These are phyloP conservation scores for Camelus dromedarius DNA, from an alignment of 2,113 vertebrate species.

Conservation along the genomic window DNA sequence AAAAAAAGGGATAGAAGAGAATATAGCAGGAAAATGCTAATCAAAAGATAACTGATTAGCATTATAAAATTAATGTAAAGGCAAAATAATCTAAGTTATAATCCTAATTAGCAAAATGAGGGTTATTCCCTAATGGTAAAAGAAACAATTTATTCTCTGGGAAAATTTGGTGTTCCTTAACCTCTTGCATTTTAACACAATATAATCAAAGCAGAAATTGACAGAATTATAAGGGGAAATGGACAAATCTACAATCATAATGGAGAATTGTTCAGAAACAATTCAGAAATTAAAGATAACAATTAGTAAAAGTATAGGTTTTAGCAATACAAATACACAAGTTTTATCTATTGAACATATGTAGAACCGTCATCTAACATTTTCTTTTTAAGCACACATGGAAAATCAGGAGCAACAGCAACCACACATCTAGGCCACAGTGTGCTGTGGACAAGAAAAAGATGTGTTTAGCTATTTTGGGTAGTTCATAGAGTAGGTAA, in stretches of 20 bases:
- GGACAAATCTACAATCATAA: background rate
- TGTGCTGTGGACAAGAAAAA: background rate
- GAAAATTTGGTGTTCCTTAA: background rate
- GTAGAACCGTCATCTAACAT: background rate
- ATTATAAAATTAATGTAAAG: background rate
- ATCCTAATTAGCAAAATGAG: background rate
- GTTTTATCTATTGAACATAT: background rate
- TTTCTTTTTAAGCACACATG: background rate
- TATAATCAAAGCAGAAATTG: background rate
- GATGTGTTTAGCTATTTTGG: background rate
- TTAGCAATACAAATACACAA: background rate
- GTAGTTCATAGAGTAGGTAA: background rate
- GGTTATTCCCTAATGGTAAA: background rate
- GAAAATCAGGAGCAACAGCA: background rate
- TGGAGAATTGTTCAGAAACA: background rate
- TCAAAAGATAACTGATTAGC: background rate
- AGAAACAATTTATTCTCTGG: background rate
- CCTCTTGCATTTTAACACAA: background rate
- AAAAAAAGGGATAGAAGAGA: background rate
- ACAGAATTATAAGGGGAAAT: background rate
- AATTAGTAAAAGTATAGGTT: background rate
- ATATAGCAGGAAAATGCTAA: background rate
- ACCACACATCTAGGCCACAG: background rate
- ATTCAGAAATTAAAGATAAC: background rate
- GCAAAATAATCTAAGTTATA: background rate